A percentile compares a stretch with the other conserved stretches of the same genome.
These are phyloP conservation scores for Siniperca knerii DNA, from an alignment of 2,113 vertebrate species.

Conservation along the genomic window DNA sequence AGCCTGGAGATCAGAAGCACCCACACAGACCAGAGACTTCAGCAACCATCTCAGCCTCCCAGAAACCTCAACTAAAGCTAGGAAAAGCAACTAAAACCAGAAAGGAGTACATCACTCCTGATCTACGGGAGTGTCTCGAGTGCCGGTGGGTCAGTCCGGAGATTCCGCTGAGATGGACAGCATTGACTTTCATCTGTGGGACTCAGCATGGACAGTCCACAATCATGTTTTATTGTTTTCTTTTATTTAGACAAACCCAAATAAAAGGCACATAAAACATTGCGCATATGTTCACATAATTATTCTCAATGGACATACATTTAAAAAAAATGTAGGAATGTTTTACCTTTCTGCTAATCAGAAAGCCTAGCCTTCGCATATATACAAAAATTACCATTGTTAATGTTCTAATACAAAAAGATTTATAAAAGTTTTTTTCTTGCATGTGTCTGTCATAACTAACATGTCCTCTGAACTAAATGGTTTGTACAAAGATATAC, in stretches of 20 bases:
- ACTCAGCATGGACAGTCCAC: slow-evolving; percentile 58
- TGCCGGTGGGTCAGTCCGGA: not conserved
- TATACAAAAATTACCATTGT: slow-evolving; percentile 99
- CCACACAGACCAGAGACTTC: not conserved
- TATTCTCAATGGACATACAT: slow-evolving; percentile 98
- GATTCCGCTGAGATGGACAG: slow-evolving; percentile 21
- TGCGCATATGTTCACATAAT: slow-evolving; percentile 97
- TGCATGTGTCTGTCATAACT: slow-evolving; percentile 87
- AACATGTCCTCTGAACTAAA: slow-evolving; percentile 93
- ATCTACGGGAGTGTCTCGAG: not conserved
- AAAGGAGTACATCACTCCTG: not conserved
- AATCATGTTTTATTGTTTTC: slow-evolving; percentile 86
- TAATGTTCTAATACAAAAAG: slow-evolving; percentile 99
- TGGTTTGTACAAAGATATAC: slow-evolving; percentile 93
- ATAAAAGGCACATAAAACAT: slow-evolving; percentile 99
- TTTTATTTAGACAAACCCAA: slow-evolving; percentile 99
- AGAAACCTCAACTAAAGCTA: not conserved
- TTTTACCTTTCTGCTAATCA: slow-evolving; percentile 98
- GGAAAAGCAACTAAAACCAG: slow-evolving; percentile 1
- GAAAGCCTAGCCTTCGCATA: slow-evolving; percentile 98
- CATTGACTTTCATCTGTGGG: slow-evolving; percentile 25
- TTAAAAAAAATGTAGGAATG: slow-evolving; percentile 97
- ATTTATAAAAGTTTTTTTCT: slow-evolving; percentile 97
- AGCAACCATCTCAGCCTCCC: not conserved
- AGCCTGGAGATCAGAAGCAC: slow-evolving; percentile 10